Evolutionary conservation across 2,113 vertebrate genomes (phyloP).

Genomic region (Lagopus muta): DNA sequence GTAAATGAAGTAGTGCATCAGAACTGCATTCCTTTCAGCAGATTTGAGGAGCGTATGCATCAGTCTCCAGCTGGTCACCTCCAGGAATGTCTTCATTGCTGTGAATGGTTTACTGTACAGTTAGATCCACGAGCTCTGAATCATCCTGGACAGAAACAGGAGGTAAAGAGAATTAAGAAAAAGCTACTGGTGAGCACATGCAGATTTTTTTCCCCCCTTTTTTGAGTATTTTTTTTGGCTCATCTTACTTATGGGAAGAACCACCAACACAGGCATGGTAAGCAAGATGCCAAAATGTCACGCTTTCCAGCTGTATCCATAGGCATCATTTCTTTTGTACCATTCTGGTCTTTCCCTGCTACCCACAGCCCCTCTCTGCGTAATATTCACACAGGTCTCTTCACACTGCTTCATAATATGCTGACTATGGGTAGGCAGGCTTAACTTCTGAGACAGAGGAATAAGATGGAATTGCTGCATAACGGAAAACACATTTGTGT

Average conservation of each 20-base stretch:
- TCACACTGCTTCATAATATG: not conserved
- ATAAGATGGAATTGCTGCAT: not conserved
- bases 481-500: not conserved
- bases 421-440: not conserved
- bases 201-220: not conserved
- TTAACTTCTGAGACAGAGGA: not conserved
- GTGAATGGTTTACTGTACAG: not conserved
- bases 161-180: not conserved
- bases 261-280: not conserved
- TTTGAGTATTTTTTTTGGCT: not conserved
- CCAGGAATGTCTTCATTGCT: conserved; percentile 12
- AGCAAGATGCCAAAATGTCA: not conserved
- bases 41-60: conserved; percentile 20
- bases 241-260: not conserved
- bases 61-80: conserved; percentile 37
- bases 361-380: not conserved
- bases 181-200: not conserved
- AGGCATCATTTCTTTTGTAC: not conserved
- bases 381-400: not conserved
- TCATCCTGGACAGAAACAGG: conserved; percentile 54
- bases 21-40: not conserved
- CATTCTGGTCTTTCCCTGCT: not conserved
- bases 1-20: not conserved
- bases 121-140: conserved; percentile 53
- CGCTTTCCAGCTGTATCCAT: not conserved